These are phyloP conservation scores for Heliconius congener DNA, from an alignment of 1,140 invertebrate species.

Conservation along the genomic window DNA sequence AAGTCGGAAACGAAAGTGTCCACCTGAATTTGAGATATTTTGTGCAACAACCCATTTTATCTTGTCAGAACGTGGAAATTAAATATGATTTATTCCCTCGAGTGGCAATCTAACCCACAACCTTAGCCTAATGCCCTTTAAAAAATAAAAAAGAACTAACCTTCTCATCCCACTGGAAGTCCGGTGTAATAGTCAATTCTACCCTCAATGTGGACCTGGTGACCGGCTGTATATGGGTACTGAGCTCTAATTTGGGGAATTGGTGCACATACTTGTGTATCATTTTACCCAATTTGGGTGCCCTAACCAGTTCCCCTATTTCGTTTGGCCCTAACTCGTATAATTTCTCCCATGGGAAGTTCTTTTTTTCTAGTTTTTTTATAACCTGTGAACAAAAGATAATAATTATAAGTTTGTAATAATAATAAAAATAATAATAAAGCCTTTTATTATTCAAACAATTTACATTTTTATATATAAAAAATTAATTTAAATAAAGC, in stretches of 20 bases:
- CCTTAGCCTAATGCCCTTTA: no score
- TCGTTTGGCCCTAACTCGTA: constrained; percentile 98
- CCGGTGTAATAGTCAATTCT: constrained; percentile 98
- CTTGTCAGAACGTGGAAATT: no score
- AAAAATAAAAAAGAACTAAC: constrained; percentile 38
- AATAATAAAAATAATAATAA: no score
- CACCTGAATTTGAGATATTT: no score
- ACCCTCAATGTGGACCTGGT: constrained; percentile 96
- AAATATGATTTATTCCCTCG: no score
- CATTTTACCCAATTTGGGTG: constrained; percentile 98
- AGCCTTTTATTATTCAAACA: no score
- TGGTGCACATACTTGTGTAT: constrained; percentile 99
- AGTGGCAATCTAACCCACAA: no score
- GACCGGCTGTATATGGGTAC: constrained; percentile 98
- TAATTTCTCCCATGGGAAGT: constrained; percentile 95
- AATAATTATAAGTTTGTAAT: background rate
- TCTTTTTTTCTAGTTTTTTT: constrained; percentile 99
- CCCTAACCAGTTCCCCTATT: constrained; percentile 97
- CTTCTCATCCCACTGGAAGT: constrained; percentile 99
- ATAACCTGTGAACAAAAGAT: constrained; percentile 82
- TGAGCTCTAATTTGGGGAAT: constrained; percentile 96
- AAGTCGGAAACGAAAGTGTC: no score
- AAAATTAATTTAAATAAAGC: no score
- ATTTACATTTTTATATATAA: no score
- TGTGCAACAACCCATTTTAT: no score